Evolutionary conservation across 2,888 invertebrate genomes (phyloP), one percentile per base, ranked within the genome.

Genomic region (Andrena bucephala): DNA sequence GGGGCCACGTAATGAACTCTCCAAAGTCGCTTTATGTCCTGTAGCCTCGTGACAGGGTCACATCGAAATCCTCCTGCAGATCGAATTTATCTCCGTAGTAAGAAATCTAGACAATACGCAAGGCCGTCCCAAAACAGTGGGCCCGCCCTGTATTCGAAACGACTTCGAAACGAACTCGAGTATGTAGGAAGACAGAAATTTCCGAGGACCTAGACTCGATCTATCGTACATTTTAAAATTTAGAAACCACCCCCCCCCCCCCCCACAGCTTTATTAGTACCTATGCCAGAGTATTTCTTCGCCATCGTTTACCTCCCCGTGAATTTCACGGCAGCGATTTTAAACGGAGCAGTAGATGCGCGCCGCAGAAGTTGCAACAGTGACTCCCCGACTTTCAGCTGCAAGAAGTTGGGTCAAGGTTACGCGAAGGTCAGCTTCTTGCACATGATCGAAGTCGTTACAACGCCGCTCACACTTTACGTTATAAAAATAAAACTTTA

Each of bases 141-240:
- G 42, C 42, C 42, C 42, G 42, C 13, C 13, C 13, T 42, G 42
- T 50, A 29, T 50, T 7, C 16, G n/a, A 16, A 52, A 13, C 29
- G 27, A 62, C 24, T 29, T 71, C 48, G 50, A 50, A 33, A 13
- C 42, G 29, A 24, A 62, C 50, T 62, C 31, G 24, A 62, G 20
- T 31, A 63, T 29, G 52, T 62, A 50, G n/a, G 48, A 71, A 50
- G n/a, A 71, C 60, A 33, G 16, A 29, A 36, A 29, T 16, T 42
- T 50, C 42, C 24, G 36, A 7, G 20, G 36, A 75, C 52, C 60
- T 6, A 20, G 24, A 10, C 6, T 2, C 31, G 76, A 78, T 24
- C 65, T 42, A 42, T 4, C 42, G 42, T 50, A 78, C 27, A 50
- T 65, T 65, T 77, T 7, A 24, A 57, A 27, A 79, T 57, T 54